phyloP scores from a whole-genome alignment of 2,797 vertebrate genomes.

The Bradypodion ventrale region DNA sequence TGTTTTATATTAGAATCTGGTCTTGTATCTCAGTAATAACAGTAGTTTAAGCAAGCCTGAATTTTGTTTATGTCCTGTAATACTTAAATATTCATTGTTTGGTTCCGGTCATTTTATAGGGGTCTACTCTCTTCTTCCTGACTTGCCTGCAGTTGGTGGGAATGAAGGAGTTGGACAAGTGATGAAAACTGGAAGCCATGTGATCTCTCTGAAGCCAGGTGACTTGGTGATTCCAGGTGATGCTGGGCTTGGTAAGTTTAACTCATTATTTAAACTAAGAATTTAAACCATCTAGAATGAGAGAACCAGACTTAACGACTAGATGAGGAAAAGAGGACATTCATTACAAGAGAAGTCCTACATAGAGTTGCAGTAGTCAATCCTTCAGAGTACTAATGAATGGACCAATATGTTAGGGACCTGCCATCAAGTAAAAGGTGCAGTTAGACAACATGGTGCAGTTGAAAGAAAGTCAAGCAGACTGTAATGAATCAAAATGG shows the following conservation, averaged over 20 bases:
- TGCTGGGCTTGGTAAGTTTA: conserved; percentile 83
- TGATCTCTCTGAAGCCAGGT: conserved; percentile 80
- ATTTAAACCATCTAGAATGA: background rate
- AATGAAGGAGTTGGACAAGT: conserved; percentile 93
- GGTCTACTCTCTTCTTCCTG: conserved; percentile 85
- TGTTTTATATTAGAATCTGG: background rate
- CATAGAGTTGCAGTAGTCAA: too few relatives aligned
- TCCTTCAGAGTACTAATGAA: too few relatives aligned
- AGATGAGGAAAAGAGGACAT: too few relatives aligned
- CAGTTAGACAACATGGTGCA: too few relatives aligned
- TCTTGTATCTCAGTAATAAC: background rate
- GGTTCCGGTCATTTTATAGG: conserved; percentile 72
- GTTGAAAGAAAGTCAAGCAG: too few relatives aligned
- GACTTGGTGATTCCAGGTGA: conserved; percentile 90
- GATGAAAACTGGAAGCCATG: conserved; percentile 80
- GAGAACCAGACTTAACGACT: background rate
- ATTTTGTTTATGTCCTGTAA: background rate
- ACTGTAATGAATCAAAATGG: too few relatives aligned
- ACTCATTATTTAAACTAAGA: too few relatives aligned
- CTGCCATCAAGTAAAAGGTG: too few relatives aligned
- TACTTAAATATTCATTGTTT: background rate
- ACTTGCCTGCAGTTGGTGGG: conserved; percentile 90
- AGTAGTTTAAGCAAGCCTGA: background rate
- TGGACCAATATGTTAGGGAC: too few relatives aligned
- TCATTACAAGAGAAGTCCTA: too few relatives aligned